phyloP scores from a whole-genome alignment of 1,140 invertebrate species.

The Latrodectus geometricus region DNA sequence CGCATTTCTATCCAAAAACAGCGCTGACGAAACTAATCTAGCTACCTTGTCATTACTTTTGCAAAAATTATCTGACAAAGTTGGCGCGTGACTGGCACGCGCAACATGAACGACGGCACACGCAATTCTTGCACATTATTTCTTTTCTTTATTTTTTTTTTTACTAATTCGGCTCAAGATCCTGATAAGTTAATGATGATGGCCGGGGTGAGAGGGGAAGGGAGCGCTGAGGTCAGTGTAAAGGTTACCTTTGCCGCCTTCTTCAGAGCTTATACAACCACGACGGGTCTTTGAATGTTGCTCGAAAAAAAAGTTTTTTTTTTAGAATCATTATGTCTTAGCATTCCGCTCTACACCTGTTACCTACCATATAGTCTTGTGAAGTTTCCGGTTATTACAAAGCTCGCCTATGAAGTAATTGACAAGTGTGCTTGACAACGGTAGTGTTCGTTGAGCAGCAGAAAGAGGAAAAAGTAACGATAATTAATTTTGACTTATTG shows the following conservation, averaged over 20 bases:
- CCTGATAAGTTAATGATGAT: conserved; percentile 1
- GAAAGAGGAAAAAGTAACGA: not conserved
- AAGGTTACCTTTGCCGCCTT: not conserved
- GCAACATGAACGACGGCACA: not conserved
- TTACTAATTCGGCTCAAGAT: not conserved
- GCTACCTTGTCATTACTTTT: not conserved
- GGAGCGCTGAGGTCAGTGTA: not conserved
- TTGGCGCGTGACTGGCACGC: not conserved
- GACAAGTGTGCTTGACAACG: not conserved
- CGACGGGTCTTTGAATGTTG: not conserved
- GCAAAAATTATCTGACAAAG: not conserved
- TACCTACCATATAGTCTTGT: not conserved
- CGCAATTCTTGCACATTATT: not conserved
- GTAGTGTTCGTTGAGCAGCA: not conserved
- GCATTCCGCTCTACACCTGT: not conserved
- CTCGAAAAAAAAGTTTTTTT: not conserved
- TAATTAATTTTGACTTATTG: not conserved
- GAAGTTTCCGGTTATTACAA: not conserved
- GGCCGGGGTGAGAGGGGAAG: not conserved
- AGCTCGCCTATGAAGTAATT: not conserved
- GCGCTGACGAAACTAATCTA: not conserved
- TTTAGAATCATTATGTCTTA: not conserved
- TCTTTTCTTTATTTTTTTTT: not conserved
- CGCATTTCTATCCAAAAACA: not conserved
- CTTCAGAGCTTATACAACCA: not conserved